These are phyloP conservation scores for Dreissena polymorpha DNA, from an alignment of 1,140 invertebrate genomes.

Conservation along the genomic window DNA sequence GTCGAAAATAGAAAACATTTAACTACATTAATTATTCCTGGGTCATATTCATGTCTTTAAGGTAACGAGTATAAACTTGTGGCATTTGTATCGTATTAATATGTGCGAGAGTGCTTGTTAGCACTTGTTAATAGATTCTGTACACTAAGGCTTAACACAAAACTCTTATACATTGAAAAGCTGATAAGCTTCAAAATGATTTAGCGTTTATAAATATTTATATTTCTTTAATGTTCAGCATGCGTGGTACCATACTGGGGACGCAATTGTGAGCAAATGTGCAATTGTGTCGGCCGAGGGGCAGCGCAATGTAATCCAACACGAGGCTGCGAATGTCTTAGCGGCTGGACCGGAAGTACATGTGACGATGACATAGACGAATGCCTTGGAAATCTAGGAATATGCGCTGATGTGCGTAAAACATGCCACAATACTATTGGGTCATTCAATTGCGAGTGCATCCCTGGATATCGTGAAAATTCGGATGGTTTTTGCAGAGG, in stretches of 20 bases:
- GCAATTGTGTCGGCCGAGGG: not conserved
- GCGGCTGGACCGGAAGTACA: conserved; percentile 12
- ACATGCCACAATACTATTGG: conserved; percentile 9
- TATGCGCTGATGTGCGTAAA: not conserved
- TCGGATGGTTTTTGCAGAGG: too few species aligned
- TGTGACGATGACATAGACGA: conserved; percentile 24
- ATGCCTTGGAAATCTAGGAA: not conserved
- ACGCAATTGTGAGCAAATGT: not conserved
- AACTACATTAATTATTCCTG: too few species aligned
- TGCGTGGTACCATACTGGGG: not conserved
- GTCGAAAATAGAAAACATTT: too few species aligned
- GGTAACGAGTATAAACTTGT: too few species aligned
- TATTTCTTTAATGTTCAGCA: not conserved
- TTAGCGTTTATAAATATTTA: not conserved
- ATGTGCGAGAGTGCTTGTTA: too few species aligned
- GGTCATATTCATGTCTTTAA: too few species aligned
- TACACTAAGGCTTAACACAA: too few species aligned
- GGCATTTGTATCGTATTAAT: too few species aligned
- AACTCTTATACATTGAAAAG: too few species aligned
- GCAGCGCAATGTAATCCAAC: not conserved
- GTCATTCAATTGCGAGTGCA: conserved; percentile 1
- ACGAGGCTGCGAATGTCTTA: not conserved
- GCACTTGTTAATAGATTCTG: too few species aligned
- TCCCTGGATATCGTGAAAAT: not conserved
- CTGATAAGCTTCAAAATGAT: not conserved